Base-by-base conservation (phyloP, 2,797 vertebrate genomes). In the Pempheris klunzingeri region DNA sequence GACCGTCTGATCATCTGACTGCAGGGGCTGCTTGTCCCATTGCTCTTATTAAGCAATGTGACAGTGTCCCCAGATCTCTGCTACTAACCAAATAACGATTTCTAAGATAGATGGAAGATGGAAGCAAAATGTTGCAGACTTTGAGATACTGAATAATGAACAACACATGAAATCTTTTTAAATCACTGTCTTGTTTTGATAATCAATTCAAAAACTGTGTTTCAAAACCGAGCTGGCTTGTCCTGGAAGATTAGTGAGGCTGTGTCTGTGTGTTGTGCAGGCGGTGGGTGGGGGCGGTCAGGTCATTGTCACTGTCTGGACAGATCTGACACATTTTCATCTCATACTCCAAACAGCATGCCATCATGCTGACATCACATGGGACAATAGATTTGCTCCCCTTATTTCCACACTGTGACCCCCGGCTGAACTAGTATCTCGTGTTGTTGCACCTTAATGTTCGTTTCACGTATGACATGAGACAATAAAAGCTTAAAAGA, bases 291-390 rank as follows among this genome's bases (percentile, higher is more conserved):
- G 46, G 32, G 79, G 39, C 41, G 65, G 65, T 78, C 74, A 38
- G 64, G 59, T 65, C 82, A 53, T 58, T 63, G 54, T 80, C 78
- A 55, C 75, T 38, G 53, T 68, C 71, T 69, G 73, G 71, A 76
- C 74, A 52, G 77, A 85, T 74, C 50, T 61, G 77, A 80, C 80
- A 63, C 55, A 65, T 68, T 69, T 81, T 83, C 67, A 68, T 81
- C 78, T 77, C 36, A 14, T 64, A 80, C 68, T 84, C 70, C 57
- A 60, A 79, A 49, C 79, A 60, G 70, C 72, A 57, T 74, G 70
- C 78, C 78, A 66, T 87, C 75, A 76, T 73, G 55, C 60, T 76
- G 82, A 81, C 79, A 77, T 87, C 82, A 73, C 69, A 71, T 61
- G 75, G 74, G 74, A 81, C 81, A 72, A 38, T 14, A 39, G 76